A percentile compares a stretch with the other conserved stretches of the same genome.
phyloP scores from a whole-genome alignment of 92 coral and sea anemone species.

The Muricea muricata region DNA sequence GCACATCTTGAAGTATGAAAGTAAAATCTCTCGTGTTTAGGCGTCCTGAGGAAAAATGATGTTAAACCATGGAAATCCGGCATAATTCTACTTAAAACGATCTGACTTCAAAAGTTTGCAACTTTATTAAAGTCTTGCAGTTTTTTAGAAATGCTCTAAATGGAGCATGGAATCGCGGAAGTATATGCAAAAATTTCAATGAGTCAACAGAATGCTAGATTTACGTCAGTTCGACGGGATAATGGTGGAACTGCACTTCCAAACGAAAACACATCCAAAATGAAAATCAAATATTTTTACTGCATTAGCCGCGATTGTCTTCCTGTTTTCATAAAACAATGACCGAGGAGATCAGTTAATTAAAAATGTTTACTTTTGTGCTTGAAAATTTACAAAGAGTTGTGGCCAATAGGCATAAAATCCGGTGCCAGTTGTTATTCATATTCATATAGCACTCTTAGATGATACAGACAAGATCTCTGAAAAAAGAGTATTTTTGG shows the following conservation, averaged over 20 bases:
- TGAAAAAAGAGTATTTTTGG: neutral
- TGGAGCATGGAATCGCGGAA: too few species aligned
- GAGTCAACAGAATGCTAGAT: too few species aligned
- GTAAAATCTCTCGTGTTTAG: too few species aligned
- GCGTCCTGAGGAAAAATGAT: too few species aligned
- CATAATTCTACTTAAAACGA: too few species aligned
- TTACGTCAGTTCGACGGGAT: neutral
- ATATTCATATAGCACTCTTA: neutral
- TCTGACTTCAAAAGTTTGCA: too few species aligned
- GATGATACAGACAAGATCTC: neutral
- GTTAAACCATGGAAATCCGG: too few species aligned
- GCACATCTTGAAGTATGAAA: too few species aligned
- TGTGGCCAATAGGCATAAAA: neutral
- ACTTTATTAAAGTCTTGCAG: too few species aligned
- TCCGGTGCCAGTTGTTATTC: neutral
- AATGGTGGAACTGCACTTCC: neutral
- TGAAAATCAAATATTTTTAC: neutral
- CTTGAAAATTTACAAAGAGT: neutral
- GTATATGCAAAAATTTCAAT: too few species aligned
- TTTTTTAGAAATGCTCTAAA: too few species aligned
- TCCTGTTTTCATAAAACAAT: neutral
- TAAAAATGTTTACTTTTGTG: neutral
- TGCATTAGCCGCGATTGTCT: neutral
- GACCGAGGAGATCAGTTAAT: neutral
- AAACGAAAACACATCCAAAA: neutral